Conservation (phyloP, 2,797 vertebrate species). For the Urosaurus nigricauda region DNA sequence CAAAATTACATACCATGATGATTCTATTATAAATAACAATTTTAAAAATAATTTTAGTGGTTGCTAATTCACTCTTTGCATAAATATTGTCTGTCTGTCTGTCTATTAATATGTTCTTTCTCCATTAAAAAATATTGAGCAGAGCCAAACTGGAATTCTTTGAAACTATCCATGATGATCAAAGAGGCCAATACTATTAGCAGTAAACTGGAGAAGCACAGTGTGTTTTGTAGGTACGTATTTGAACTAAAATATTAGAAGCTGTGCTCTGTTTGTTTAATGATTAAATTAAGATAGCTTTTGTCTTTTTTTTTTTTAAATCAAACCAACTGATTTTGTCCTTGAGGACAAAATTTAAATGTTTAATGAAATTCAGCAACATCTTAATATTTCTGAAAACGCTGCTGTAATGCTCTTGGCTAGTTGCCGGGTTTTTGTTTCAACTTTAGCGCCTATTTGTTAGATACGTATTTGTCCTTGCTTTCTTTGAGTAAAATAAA, state of each 20-base stretch:
- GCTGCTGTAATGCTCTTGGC: not conserved
- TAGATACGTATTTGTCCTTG: not conserved
- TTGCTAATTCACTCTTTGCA: not conserved
- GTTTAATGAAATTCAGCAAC: not conserved
- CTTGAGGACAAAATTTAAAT: not conserved
- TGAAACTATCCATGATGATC: constrained; percentile 96
- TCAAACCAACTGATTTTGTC: not conserved
- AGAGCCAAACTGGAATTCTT: constrained; percentile 87
- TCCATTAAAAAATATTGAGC: constrained; percentile 70
- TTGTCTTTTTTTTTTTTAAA: not conserved
- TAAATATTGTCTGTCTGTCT: not conserved
- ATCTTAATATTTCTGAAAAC: not conserved
- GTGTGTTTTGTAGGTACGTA: constrained; percentile 87
- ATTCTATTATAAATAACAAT: not conserved
- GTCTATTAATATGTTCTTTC: not conserved
- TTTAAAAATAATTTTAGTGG: not conserved
- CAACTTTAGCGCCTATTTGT: not conserved
- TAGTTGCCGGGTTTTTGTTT: not conserved
- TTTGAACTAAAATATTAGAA: constrained; percentile 14
- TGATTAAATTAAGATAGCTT: not conserved
- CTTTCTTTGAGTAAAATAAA: not conserved
- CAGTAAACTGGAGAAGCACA: constrained; percentile 84
- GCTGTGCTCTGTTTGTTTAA: not conserved
- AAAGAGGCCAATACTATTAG: constrained; percentile 95
- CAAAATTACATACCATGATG: not conserved